Evolutionary conservation across 2,888 invertebrate species (phyloP).

Genomic region (Drosophila setosimentum): DNA sequence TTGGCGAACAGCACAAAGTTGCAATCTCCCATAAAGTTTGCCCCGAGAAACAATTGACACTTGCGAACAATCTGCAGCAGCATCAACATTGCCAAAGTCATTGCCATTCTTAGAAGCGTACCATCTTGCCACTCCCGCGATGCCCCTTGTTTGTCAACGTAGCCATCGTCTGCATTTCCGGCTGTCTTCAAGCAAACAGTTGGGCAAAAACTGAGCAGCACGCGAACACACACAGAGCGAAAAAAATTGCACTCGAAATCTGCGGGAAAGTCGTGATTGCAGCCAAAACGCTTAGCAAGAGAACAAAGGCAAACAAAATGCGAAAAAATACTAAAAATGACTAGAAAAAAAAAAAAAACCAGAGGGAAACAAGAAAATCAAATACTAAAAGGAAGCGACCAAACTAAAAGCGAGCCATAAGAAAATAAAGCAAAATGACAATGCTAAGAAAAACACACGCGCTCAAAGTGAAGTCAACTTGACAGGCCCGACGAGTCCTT

Average conservation of each 20-base stretch:
- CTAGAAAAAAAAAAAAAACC: background rate
- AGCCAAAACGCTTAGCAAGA: slow-evolving; percentile 77
- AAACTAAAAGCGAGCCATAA: slow-evolving; percentile 54
- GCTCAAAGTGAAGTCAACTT: slow-evolving; percentile 68
- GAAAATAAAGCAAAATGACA: slow-evolving; percentile 72
- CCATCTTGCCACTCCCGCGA: background rate
- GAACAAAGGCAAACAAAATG: slow-evolving; percentile 50
- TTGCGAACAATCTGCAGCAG: slow-evolving; percentile 74
- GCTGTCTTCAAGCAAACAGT: slow-evolving; percentile 64
- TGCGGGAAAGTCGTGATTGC: slow-evolving; percentile 81
- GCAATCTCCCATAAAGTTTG: slow-evolving; percentile 42
- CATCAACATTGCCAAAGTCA: slow-evolving; percentile 68
- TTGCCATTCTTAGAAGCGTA: slow-evolving; percentile 58
- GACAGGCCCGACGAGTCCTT: slow-evolving; percentile 42
- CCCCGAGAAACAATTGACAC: slow-evolving; percentile 76
- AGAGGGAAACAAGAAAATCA: slow-evolving; percentile 43
- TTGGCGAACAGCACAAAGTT: slow-evolving; percentile 47
- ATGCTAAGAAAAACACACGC: slow-evolving; percentile 70
- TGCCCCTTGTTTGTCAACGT: slow-evolving; percentile 21
- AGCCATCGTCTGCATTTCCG: slow-evolving; percentile 68
- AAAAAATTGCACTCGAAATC: slow-evolving; percentile 75
- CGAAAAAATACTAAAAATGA: slow-evolving; percentile 2
- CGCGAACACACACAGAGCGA: slow-evolving; percentile 13
- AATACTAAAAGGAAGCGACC: slow-evolving; percentile 46
- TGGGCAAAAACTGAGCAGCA: slow-evolving; percentile 68